phyloP scores from a whole-genome alignment of 2,888 invertebrate species.

The Anorthoa munda region DNA sequence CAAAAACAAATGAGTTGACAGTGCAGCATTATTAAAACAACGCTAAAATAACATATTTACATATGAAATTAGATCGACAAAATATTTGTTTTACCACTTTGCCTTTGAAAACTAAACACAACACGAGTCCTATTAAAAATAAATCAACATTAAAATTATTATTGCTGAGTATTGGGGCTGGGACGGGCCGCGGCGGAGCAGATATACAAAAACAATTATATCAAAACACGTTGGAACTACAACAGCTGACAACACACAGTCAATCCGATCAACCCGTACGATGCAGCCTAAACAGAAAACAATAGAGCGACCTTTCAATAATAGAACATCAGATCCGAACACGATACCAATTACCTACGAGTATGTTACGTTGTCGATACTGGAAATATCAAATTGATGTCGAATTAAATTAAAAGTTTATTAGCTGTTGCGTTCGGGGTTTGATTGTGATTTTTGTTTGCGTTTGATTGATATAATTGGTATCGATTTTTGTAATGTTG shows the following conservation, averaged over 20 bases:
- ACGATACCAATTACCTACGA: constrained; percentile 66
- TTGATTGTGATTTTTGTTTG: constrained; percentile 65
- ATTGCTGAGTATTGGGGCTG: background rate
- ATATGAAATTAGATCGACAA: constrained; percentile 26
- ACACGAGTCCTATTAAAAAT: constrained; percentile 45
- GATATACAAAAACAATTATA: constrained; percentile 57
- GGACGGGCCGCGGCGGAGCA: constrained; percentile 4
- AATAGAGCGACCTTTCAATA: constrained; percentile 60
- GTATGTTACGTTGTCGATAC: constrained; percentile 47
- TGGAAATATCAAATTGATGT: constrained; percentile 63
- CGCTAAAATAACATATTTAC: constrained; percentile 1
- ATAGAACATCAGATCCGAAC: constrained; percentile 59
- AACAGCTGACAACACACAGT: constrained; percentile 50
- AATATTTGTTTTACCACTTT: constrained; percentile 16
- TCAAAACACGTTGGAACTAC: constrained; percentile 45
- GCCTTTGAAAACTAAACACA: constrained; percentile 28
- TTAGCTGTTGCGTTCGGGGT: constrained; percentile 35
- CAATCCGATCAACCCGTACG: constrained; percentile 56
- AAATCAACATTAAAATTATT: constrained; percentile 50
- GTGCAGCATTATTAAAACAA: background rate
- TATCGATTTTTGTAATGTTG: constrained; percentile 56
- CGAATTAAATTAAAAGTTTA: constrained; percentile 62
- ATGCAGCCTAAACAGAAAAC: constrained; percentile 59
- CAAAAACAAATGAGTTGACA: background rate
- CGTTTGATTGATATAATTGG: constrained; percentile 44